These are phyloP conservation scores for Pinna nobilis DNA, from an alignment of 1,140 invertebrate genomes.

Conservation along the genomic window DNA sequence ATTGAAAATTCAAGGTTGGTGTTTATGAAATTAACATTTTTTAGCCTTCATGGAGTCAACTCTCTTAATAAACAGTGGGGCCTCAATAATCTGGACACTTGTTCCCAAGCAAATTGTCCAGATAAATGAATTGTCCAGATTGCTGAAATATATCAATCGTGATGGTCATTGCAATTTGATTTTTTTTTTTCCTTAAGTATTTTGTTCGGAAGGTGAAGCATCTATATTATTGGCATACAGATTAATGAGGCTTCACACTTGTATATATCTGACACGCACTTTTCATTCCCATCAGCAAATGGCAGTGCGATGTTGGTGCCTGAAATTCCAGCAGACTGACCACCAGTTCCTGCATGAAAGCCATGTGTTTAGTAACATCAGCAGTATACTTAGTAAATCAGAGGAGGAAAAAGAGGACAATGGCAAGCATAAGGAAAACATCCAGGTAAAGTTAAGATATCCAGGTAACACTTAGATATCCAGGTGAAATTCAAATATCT, in stretches of 20 bases:
- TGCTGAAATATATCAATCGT: too few species aligned
- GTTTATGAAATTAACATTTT: neutral
- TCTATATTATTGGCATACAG: too few species aligned
- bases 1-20: conserved; percentile 81
- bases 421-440: too few species aligned
- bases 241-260: neutral
- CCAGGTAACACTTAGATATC: too few species aligned
- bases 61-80: neutral
- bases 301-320: conserved; percentile 94
- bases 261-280: neutral
- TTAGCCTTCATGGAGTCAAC: neutral
- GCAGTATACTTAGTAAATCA: conserved; percentile 94
- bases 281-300: conserved; percentile 81
- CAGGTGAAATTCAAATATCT: too few species aligned
- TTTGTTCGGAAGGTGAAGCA: neutral
- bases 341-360: conserved; percentile 94
- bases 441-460: too few species aligned
- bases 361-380: conserved; percentile 97
- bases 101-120: too few species aligned
- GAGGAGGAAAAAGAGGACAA: conserved; percentile 79
- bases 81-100: too few species aligned
- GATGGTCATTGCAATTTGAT: conserved; percentile 4
- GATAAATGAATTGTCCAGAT: too few species aligned
- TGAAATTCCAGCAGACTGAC: conserved; percentile 90
- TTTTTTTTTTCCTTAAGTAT: neutral